Evolutionary conservation across 2,888 invertebrate genomes (phyloP).

Genomic region (Notodonta ziczac): DNA sequence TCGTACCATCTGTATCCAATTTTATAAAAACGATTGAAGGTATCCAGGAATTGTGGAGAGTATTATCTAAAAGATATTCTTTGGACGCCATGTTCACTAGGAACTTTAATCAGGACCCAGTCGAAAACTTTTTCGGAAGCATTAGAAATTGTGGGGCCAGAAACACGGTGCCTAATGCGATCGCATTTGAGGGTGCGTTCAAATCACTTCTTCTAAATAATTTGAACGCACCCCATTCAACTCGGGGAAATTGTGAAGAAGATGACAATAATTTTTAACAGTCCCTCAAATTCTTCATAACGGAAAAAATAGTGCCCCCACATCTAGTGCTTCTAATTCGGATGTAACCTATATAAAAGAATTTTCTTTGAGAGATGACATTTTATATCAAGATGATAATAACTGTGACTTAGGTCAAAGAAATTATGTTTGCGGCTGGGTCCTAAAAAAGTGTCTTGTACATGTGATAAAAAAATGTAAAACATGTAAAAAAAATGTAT

Average conservation of each 20-base stretch:
- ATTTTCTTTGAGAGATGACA: too few species aligned
- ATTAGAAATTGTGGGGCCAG: conserved; percentile 33
- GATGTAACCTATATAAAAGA: too few species aligned
- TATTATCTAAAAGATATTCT: conserved; percentile 28
- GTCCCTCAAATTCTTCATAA: conserved; percentile 16
- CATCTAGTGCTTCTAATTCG: too few species aligned
- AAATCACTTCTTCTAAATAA: conserved; percentile 33
- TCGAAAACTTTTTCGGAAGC: conserved; percentile 39
- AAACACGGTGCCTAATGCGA: conserved; percentile 25
- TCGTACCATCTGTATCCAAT: conserved; percentile 34
- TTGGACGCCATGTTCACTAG: conserved; percentile 30
- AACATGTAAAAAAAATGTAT: too few species aligned
- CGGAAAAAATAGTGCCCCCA: neutral
- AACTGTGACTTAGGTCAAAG: too few species aligned
- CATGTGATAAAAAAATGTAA: too few species aligned
- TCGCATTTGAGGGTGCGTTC: conserved; percentile 34
- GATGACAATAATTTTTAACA: conserved; percentile 22
- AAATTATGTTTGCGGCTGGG: too few species aligned
- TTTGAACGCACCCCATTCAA: conserved; percentile 20
- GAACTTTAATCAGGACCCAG: conserved; percentile 35
- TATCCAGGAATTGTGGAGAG: conserved; percentile 32
- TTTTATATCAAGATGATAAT: too few species aligned
- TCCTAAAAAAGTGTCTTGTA: too few species aligned
- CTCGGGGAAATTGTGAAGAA: conserved; percentile 24
- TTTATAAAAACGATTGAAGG: conserved; percentile 45